Evolutionary conservation across 2,113 vertebrate species (phyloP), one percentile per base, ranked within the genome.

Genomic region (Myiozetetes cayanensis): DNA sequence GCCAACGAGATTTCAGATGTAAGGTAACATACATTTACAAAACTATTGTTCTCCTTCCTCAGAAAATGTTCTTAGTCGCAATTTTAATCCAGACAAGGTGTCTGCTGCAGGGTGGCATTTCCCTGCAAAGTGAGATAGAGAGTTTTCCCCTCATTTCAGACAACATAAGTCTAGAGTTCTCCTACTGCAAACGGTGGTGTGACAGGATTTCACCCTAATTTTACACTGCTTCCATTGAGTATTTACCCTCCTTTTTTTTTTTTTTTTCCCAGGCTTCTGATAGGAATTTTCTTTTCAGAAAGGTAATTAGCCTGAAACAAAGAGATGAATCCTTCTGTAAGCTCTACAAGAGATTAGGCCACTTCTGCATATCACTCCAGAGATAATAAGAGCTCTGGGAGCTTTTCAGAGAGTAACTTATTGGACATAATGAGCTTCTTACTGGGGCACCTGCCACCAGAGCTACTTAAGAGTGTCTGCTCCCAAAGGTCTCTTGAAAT

Each of bases 281-380:
- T 46, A 78, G 1, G 1, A 77, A 67, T 84, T 90, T 78, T 81
- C 79, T 92, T 93, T 94, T 95, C 88, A 75, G 74, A 90, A 77
- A 93, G 52, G 83, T 74, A 95, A 93, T 95, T 96, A 96, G 90
- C 78, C 55, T 8, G 13, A 95, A 93, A 85, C 83, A 91, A 84
- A 95, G 76, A 70, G 39, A 39, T 84, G 65, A 90, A 81, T 62
- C 73, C 59, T 84, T 61, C 85, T 59, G 43, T 90, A 96, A 93
- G 87, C 88, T 93, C 85, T 88, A 41, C 22, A 31, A 75, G 67
- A 83, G 75, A 90, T 88, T 72, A 90, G 61, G 71, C 75, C 68
- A 88, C 88, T 94, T 96, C 50, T 93, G 55, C 1, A 0, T 90
- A 89, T 88, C 85, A 70, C 84, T 90, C 81, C 46, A 81, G 85